phyloP scores from a whole-genome alignment of 2,888 invertebrate species.

The Caenorhabditis zanzibari region DNA sequence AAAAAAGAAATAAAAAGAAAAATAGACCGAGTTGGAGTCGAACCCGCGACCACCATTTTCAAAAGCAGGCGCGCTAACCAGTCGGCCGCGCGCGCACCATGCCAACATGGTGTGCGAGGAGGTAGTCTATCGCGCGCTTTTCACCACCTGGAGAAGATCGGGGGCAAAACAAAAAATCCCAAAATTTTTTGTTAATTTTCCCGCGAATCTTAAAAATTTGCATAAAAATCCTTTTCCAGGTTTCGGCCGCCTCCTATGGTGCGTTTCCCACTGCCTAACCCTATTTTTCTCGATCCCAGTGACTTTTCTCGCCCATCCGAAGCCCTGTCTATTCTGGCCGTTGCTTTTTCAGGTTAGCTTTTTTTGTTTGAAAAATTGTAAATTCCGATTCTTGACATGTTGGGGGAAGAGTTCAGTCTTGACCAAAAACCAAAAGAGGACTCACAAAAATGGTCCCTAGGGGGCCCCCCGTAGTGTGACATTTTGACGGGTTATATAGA shows the following conservation, averaged over 20 bases:
- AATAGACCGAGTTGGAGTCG: not conserved
- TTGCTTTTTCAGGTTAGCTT: constrained; percentile 77
- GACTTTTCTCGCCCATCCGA: constrained; percentile 77
- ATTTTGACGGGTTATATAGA: constrained; percentile 41
- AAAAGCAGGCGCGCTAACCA: not conserved
- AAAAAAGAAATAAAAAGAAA: constrained; percentile 9
- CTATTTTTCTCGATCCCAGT: constrained; percentile 79
- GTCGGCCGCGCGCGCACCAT: not conserved
- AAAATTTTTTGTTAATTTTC: not conserved
- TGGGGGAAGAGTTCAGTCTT: constrained; percentile 1
- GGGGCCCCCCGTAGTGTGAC: constrained; percentile 21
- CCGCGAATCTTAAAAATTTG: constrained; percentile 23
- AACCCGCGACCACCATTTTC: not conserved
- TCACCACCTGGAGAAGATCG: not conserved
- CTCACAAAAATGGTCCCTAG: constrained; percentile 16
- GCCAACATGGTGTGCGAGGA: not conserved
- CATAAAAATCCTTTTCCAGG: constrained; percentile 22
- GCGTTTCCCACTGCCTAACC: constrained; percentile 76
- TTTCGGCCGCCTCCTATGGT: constrained; percentile 71
- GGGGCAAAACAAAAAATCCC: not conserved
- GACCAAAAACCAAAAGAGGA: constrained; percentile 39
- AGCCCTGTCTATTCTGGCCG: constrained; percentile 79
- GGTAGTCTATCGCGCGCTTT: not conserved
- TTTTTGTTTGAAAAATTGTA: not conserved
- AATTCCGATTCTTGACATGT: not conserved